Percentiles rank a stretch among this genome's conserved stretches.
Evolutionary conservation across 2,113 vertebrate genomes (phyloP).

Genomic region (Zootoca vivipara): DNA sequence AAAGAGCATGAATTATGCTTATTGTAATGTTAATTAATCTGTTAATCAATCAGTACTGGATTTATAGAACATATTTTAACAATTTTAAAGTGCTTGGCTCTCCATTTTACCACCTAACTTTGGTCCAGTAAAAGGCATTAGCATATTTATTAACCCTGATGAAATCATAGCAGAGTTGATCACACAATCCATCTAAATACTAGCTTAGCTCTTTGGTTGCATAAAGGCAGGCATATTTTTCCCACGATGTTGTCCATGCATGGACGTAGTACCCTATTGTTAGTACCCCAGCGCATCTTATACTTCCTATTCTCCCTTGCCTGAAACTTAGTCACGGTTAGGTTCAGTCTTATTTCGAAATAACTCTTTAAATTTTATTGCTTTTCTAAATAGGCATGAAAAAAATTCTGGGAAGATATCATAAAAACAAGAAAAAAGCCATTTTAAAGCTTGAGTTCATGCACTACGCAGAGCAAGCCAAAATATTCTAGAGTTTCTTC

Average conservation of each 20-base stretch:
- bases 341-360: background rate
- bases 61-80: background rate
- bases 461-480: conserved; percentile 14
- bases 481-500: conserved; percentile 19
- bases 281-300: background rate
- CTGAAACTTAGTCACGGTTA: background rate
- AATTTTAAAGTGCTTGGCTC: background rate
- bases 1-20: background rate
- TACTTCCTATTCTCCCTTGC: background rate
- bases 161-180: background rate
- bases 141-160: background rate
- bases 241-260: background rate
- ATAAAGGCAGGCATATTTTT: background rate
- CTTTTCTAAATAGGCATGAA: conserved; percentile 41
- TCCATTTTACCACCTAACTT: background rate
- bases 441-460: conserved; percentile 35
- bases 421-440: conserved; percentile 12
- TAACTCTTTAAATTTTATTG: background rate
- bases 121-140: background rate
- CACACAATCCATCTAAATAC: background rate
- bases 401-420: conserved; percentile 34
- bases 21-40: background rate
- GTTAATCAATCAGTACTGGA: background rate
- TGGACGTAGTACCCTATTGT: background rate
- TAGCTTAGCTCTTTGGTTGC: background rate